Base-by-base conservation (phyloP, 2,797 vertebrate species). In the Anabas testudineus region DNA sequence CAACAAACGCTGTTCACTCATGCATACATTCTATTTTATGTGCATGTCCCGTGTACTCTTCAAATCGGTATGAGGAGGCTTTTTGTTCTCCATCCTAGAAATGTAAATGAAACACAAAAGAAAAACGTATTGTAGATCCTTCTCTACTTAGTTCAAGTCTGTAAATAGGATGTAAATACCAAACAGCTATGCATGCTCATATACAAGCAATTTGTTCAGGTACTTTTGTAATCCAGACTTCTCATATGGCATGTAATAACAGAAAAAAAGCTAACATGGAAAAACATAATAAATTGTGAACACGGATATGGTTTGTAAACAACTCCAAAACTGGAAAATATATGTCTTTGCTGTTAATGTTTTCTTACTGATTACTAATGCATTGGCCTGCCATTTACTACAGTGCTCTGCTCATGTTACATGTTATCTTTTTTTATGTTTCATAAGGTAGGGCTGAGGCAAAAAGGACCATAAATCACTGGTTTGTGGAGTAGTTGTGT, bases 121-220 rank as follows among this genome's bases (percentile, higher is more conserved):
- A 84, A 90, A 46, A 85, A 65, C 71, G 73, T 83, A 86, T 90
- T 91, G 92, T 95, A 94, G 93, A 90, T 89, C 87, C 87, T 82
- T 84, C 89, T 94, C 91, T 94, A 94, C 88, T 90, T 92, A 80
- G 75, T 85, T 90, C 83, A 72, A 87, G 71, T 92, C 80, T 99
- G 97, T 99, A 98, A 96, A 99, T 98, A 98, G 82, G 88, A 74
- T 95, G 94, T 95, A 94, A 93, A 95, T 94, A 93, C 79, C 81
- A 93, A 95, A 94, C 93, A 95, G 89, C 96, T 96, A 95, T 96
- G 97, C 97, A 99, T 98, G 97, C 92, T 95, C 94, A 95, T 94
- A 95, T 94, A 95, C 95, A 97, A 96, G 95, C 94, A 94, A 96
- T 97, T 94, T 94, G 94, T 98, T 98, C 96, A 98, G 96, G 96